Conservation (phyloP, 1,140 invertebrate species). For the Anadara kagoshimensis region DNA sequence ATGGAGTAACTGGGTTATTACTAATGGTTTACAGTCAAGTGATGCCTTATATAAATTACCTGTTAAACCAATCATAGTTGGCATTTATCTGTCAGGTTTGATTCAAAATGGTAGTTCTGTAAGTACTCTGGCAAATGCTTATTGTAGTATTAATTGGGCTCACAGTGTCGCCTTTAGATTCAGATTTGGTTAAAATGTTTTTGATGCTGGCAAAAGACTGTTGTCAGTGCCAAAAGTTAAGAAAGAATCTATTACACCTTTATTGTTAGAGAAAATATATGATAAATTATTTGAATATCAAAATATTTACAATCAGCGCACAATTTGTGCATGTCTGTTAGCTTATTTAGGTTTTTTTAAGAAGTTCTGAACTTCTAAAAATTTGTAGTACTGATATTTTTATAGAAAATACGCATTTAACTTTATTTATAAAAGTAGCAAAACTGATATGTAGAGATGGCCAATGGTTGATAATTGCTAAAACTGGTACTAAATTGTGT, state of each 20-base stretch:
- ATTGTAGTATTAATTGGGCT: conserved; percentile 1
- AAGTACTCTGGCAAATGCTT: not conserved
- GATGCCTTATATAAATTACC: not conserved
- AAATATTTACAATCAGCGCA: no score
- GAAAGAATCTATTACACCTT: conserved; percentile 3
- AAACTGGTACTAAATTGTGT: conserved; percentile 11
- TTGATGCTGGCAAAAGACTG: not conserved
- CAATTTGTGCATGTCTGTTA: no score
- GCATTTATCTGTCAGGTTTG: conserved; percentile 1
- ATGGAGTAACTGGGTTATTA: not conserved
- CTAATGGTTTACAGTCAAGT: not conserved
- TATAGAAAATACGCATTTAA: no score
- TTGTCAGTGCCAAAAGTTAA: not conserved
- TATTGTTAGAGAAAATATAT: not conserved
- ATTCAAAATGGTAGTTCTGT: not conserved
- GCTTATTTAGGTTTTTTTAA: no score
- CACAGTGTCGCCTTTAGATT: conserved; percentile 1
- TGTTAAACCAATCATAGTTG: not conserved
- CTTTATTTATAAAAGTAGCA: conserved; percentile 25
- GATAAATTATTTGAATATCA: not conserved
- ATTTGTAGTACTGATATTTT: no score
- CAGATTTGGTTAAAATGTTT: not conserved
- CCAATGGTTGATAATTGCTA: conserved; percentile 19
- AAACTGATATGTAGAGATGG: conserved; percentile 31
- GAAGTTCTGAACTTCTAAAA: no score